Evolutionary conservation across 2,797 vertebrate species (phyloP).

Genomic region (Poeciliopsis presidionis): DNA sequence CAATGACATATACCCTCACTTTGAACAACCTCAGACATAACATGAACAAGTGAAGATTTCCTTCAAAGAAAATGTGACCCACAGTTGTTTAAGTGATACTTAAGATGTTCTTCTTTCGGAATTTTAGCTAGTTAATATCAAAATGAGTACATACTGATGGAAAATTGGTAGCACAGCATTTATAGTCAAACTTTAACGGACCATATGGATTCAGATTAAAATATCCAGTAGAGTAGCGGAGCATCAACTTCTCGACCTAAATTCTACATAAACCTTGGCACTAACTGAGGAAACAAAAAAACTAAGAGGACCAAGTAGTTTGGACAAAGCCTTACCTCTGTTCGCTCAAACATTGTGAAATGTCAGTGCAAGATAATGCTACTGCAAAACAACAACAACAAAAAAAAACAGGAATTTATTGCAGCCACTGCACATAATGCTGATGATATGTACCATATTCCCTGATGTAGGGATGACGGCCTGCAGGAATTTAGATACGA

Average conservation of each 20-base stretch:
- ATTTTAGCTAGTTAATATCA: not conserved
- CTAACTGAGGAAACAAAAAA: not conserved
- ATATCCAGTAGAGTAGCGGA: too few species aligned
- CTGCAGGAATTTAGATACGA: slow-evolving; percentile 39
- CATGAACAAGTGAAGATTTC: too few species aligned
- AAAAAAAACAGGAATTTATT: not conserved
- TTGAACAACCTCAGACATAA: too few species aligned
- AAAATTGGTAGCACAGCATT: too few species aligned
- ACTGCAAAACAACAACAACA: not conserved
- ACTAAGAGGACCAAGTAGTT: not conserved
- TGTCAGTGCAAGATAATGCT: not conserved
- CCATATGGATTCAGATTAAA: too few species aligned
- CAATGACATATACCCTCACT: too few species aligned
- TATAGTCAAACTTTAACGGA: too few species aligned
- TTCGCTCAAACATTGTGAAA: not conserved
- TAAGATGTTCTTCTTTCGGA: not conserved
- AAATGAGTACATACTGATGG: not conserved
- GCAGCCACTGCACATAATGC: slow-evolving; percentile 20
- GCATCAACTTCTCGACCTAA: not conserved
- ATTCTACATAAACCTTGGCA: not conserved
- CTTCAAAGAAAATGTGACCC: too few species aligned
- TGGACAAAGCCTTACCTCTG: not conserved
- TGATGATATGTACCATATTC: slow-evolving; percentile 14
- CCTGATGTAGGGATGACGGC: slow-evolving; percentile 18
- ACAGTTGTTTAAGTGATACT: too few species aligned